Base-by-base conservation (phyloP, 2,797 vertebrate genomes). In the Lacerta bilineata region DNA sequence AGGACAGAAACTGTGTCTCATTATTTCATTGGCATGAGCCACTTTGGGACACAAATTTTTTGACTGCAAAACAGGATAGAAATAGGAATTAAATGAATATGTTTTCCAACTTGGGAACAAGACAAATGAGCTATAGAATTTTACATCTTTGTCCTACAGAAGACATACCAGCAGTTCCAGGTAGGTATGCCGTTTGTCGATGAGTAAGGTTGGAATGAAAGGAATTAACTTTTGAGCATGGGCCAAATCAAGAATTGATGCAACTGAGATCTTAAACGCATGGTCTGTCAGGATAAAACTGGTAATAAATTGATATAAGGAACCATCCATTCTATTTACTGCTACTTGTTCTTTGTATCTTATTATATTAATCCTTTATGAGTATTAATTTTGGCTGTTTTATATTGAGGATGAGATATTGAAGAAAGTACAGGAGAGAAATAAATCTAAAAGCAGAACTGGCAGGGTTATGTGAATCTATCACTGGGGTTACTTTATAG, bases 271-370 rank as follows among this genome's bases (percentile, higher is more conserved):
- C 29, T 77, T 68, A 41, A 36, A 82, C 29, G 50, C 25, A 15
- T 64, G 55, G 23, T 64, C 79, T 80, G 36, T 82, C 61, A 66
- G 36, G 61, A 39, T 68, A 82, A 82, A 82, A 39, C 61, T 27
- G 25, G 61, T 64, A 82, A 41, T 68, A 61, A 82, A 39, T 68
- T 68, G 68, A 84, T 1, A 25, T 23, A 10, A 82, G 46, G 20
- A 46, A 55, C 29, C 23, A 74, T 84, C 36, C 83, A 59, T 84
- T 84, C 69, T 74, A 74, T 55, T 84, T 84, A 71, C 41, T 83
- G 41, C 15, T 69, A 43, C 81, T 66, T 46, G 27, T 10, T 25
- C 9, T 46, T 71, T 83, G 18, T 46, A 33, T 55, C 43, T 55
- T 83, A 83, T 71, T 71, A 25, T 46, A 84, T 50, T 39, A 72